Evolutionary conservation across 2,113 vertebrate genomes (phyloP), one percentile per base, ranked within the genome.

Genomic region (Ophiodon elongatus): DNA sequence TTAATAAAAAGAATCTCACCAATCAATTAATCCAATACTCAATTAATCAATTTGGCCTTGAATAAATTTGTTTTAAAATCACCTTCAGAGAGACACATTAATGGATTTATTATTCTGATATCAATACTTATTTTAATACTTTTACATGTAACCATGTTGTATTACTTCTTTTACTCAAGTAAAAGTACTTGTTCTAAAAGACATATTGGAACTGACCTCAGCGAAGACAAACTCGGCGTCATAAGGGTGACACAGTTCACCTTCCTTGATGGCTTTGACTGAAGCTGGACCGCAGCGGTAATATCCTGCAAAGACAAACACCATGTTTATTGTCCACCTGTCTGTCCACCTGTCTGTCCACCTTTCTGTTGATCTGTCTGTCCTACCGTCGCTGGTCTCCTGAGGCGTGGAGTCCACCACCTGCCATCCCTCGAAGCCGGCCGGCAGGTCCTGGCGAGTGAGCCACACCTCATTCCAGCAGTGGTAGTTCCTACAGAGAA

Each of bases 401-500:
- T 99, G 98, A 0, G 98, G 98, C n/a, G 98, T 99, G 60, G 95
- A 73, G 76, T 99, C 98, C 79, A 99, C 96, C 29, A 82, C 97
- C 85, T 99, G 98, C 98, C 98, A 99, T 2, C 98, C 98, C 35
- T 93, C 94, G 1, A 96, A 95, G 7, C 91, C 93, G 0, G 93
- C 74, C 0, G 97, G 97, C 67, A 99, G 95, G 77, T 99, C 97
- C 0, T 83, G 71, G 52, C 98, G 95, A 0, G 81, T 80, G 90
- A 97, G 96, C 94, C 89, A 98, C 11, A 94, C 96, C 83, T 99
- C 98, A 0, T 97, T 98, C 98, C 98, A 99, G 90, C 97, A 98
- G 89, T 99, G 98, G 74, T 96, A 99, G 90, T 98, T 99, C 98
- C 98, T 99, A 0, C 11, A 50, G 43, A 78, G 17, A 64, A 23